phyloP scores from a whole-genome alignment of 2,797 vertebrate species.

The Thunnus albacares region DNA sequence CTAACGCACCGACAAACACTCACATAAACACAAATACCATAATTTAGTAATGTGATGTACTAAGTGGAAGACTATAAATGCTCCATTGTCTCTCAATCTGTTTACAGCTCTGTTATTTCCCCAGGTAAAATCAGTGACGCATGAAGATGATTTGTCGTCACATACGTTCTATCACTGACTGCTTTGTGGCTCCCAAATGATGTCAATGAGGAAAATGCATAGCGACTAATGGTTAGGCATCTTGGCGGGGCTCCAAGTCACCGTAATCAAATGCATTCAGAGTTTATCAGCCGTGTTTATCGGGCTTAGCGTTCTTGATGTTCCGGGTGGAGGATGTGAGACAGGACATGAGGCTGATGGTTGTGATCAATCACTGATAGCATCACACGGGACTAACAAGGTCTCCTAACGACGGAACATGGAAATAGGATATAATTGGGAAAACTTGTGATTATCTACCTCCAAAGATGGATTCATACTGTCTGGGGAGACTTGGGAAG shows the following conservation, averaged over 20 bases:
- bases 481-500: constrained; percentile 24
- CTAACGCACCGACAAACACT: background rate
- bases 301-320: constrained; percentile 54
- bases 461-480: constrained; percentile 55
- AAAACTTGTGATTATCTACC: constrained; percentile 60
- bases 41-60: constrained; percentile 26
- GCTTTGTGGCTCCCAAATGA: constrained; percentile 42
- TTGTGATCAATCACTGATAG: constrained; percentile 69
- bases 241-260: constrained; percentile 50
- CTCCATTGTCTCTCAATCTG: constrained; percentile 24
- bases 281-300: constrained; percentile 72
- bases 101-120: constrained; percentile 55
- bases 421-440: constrained; percentile 66
- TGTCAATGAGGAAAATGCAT: constrained; percentile 41
- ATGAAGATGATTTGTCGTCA: constrained; percentile 28
- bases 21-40: constrained; percentile 23
- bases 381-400: constrained; percentile 65
- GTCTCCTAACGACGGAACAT: constrained; percentile 56
- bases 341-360: constrained; percentile 69
- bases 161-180: constrained; percentile 7
- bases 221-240: constrained; percentile 43
- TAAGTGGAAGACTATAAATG: constrained; percentile 42
- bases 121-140: constrained; percentile 44
- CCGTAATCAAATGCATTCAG: constrained; percentile 63
- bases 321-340: constrained; percentile 66